Percentiles rank a stretch among this genome's conserved stretches.
Conservation (phyloP, 2,888 invertebrate genomes). For the Oligia fasciuncula region DNA sequence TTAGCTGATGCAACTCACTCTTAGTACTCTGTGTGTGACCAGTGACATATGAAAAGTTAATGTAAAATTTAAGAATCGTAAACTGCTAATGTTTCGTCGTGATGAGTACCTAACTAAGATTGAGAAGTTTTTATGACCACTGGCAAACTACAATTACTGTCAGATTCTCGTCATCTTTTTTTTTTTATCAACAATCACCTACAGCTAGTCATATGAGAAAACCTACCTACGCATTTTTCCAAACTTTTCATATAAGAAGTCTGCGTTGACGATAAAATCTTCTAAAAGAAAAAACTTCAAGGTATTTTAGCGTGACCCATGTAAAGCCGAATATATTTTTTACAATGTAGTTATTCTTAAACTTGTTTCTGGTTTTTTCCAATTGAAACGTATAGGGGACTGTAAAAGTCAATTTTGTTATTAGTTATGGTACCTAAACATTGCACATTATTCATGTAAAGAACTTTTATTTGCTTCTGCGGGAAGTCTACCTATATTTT, state of each 20-base stretch:
- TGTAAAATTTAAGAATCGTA: slow-evolving; percentile 8
- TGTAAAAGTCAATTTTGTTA: not conserved
- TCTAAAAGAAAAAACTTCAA: not conserved
- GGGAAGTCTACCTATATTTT: slow-evolving; percentile 41
- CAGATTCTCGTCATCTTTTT: not conserved
- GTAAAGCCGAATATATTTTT: not conserved
- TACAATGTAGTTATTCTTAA: not conserved
- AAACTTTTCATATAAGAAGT: no score
- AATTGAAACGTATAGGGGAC: not conserved
- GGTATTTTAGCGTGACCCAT: not conserved
- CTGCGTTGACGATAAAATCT: no score
- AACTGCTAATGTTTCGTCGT: not conserved
- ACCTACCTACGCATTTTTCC: not conserved
- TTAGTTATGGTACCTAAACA: slow-evolving; percentile 6
- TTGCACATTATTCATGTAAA: slow-evolving; percentile 41
- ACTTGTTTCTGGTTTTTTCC: not conserved
- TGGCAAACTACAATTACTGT: not conserved
- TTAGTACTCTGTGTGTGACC: not conserved
- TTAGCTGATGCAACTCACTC: no score
- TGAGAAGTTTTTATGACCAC: not conserved
- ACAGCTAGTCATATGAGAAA: not conserved
- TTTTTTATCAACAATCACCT: no score
- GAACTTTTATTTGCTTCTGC: slow-evolving; percentile 43
- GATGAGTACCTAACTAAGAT: not conserved
- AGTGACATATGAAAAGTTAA: not conserved